Evolutionary conservation across 1,140 invertebrate genomes (phyloP), one percentile per base, ranked within the genome.

Genomic region (Drosophila arawakana): DNA sequence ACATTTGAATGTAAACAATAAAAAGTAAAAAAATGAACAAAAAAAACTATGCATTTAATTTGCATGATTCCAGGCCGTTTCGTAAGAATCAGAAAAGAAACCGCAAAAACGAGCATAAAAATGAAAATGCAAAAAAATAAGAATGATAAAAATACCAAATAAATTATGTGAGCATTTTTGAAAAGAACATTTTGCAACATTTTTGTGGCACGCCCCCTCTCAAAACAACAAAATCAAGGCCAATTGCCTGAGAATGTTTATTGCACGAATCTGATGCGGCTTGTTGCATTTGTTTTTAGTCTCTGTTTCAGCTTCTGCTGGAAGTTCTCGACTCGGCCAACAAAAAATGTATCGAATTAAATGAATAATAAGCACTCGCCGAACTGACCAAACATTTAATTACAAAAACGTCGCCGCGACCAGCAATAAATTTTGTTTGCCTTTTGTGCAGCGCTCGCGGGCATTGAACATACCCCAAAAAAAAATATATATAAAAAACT

Each of bases 321-420:
- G 39, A 54, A 34, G 50, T 54, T 54, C 50, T 54, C 37, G 1
- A 21, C 18, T 21, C 18, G 1, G 2, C 18, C 60, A 60, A 34
- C 25, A 30, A 30, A 30, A 43, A 59, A 70, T 73, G 44, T 62
- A 60, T 69, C 52, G 59, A 60, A 75, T 75, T 70, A 75, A 75
- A 61, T 88, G 69, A 88, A 88, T 86, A 80, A 83, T 88, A 79
- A 81, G 72, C 69, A 80, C 76, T 88, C 76, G 76, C 83, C 73
- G 78, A 73, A 66, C 80, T 83, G 83, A 52, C 83, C 84, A 89
- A 86, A 89, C 83, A 88, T 88, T 88, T 88, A 88, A 88, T 88
- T 88, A 88, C 83, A 83, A 89, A 89, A 89, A 83, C 80, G 83
- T 89, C 84, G 83, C 84, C 63, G 77, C 59, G 58, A 39, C 25